Base-by-base conservation (phyloP, 2,797 vertebrate genomes). In the Manis crassicaudata region DNA sequence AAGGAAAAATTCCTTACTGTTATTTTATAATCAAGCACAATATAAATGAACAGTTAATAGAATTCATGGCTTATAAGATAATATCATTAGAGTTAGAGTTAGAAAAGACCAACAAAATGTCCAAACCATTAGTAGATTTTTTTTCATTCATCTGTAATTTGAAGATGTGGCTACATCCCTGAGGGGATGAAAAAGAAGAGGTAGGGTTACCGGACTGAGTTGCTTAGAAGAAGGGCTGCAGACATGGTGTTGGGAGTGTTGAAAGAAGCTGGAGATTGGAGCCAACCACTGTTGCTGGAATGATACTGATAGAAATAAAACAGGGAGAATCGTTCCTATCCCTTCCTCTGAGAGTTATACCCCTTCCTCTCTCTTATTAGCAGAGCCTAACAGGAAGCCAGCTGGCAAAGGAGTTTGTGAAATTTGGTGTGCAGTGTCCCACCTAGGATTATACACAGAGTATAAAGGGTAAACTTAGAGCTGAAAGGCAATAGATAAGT, bases 1-100 rank as follows among this genome's bases (percentile, higher is more conserved):
- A 2, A 54, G 32, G 43, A 54, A 50, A 88, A 73, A 35, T 43
- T 91, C 32, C 75, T 93, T 81, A 27, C 1, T 27, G 63, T 58
- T 90, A 80, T 86, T 91, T 88, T 93, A 83, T 67, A 72, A 85
- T 65, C 29, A 91, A 86, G 67, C 79, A 92, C 46, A 54, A 72
- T 90, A 13, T 25, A 88, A 92, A 50, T 50, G 27, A 83, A 67
- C 7, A 81, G 37, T n/a, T 73, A 95, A 35, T 68, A 43, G 63
- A 89, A 70, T 62, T 73, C 92, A 85, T 1, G 62, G 25, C 37
- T 37, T 83, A 3, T 80, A 92, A n/a, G 58, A 86, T 0, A 54
- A 20, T 73, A 77, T 35, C 4, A 43, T 83, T 75, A 27, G 63
- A 35, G 50, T 63, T 63, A 84, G 70, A 89, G 75, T 80, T 68